These are phyloP conservation scores for Ligdia adustata DNA, from an alignment of 2,888 invertebrate species.

Conservation along the genomic window DNA sequence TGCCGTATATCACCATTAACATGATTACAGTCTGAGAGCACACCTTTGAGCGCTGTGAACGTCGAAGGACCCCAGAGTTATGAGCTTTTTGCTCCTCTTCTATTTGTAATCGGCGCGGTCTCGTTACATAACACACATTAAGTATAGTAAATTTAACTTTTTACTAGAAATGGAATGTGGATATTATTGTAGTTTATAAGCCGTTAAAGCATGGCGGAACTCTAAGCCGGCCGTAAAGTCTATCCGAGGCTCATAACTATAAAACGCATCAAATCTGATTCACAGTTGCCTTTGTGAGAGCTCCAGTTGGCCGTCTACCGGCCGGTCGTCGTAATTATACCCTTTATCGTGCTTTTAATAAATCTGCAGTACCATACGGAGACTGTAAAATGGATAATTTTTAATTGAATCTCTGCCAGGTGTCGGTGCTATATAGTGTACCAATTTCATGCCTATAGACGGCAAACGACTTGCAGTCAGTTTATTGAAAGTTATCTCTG, in stretches of 20 bases:
- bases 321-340: conserved; percentile 57
- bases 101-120: conserved; percentile 17
- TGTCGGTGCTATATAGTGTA: conserved; percentile 60
- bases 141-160: conserved; percentile 24
- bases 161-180: conserved; percentile 45
- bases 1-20: conserved; percentile 33
- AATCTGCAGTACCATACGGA: conserved; percentile 53
- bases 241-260: conserved; percentile 66
- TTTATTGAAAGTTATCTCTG: conserved; percentile 34
- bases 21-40: conserved; percentile 26
- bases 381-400: conserved; percentile 65
- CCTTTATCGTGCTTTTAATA: conserved; percentile 70
- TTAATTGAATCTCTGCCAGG: conserved; percentile 73
- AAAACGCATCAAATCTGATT: conserved; percentile 71
- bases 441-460: conserved; percentile 52
- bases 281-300: conserved; percentile 66
- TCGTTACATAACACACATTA: conserved; percentile 18
- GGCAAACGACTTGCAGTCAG: conserved; percentile 37
- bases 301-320: conserved; percentile 57
- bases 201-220: conserved; percentile 49
- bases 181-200: conserved; percentile 47
- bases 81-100: conserved; percentile 13
- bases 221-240: conserved; percentile 60
- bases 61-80: conserved; percentile 23
- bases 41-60: conserved; percentile 15